These are phyloP conservation scores for Leucopsar rothschildi DNA, from an alignment of 2,113 vertebrate species.

Conservation along the genomic window DNA sequence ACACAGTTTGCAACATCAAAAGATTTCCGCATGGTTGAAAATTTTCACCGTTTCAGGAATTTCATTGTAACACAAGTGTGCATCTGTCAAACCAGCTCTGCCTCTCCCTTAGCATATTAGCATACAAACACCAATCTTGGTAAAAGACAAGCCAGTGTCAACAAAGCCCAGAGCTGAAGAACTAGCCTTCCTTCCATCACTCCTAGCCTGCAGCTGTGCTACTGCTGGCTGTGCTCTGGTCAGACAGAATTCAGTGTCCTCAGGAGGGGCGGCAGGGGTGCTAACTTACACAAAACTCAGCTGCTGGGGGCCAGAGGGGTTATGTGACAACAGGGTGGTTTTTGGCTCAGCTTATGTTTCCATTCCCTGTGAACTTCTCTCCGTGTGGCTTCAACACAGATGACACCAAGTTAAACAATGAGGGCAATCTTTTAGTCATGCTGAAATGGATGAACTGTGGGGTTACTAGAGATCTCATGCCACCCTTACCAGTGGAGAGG, in stretches of 20 bases:
- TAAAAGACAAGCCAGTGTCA: neutral
- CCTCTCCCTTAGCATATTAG: neutral
- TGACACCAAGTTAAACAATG: neutral
- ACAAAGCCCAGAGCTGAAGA: neutral
- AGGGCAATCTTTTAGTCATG: neutral
- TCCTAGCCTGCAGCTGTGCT: neutral
- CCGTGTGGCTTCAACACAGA: neutral
- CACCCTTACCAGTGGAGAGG: neutral
- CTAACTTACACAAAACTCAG: neutral
- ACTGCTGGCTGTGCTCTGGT: neutral
- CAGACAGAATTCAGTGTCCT: neutral
- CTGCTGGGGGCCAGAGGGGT: neutral
- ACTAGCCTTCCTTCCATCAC: neutral
- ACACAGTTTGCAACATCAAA: neutral
- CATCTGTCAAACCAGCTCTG: slow-evolving; percentile 3
- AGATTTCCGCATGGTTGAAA: neutral
- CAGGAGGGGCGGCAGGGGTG: neutral
- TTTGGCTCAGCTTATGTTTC: neutral
- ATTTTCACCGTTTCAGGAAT: neutral
- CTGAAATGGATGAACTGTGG: neutral
- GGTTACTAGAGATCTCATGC: neutral
- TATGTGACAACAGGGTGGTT: neutral
- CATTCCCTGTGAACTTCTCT: neutral
- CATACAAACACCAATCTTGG: neutral
- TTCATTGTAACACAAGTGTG: neutral